Conservation (phyloP, 2,797 vertebrate genomes). For the Hipposideros larvatus region DNA sequence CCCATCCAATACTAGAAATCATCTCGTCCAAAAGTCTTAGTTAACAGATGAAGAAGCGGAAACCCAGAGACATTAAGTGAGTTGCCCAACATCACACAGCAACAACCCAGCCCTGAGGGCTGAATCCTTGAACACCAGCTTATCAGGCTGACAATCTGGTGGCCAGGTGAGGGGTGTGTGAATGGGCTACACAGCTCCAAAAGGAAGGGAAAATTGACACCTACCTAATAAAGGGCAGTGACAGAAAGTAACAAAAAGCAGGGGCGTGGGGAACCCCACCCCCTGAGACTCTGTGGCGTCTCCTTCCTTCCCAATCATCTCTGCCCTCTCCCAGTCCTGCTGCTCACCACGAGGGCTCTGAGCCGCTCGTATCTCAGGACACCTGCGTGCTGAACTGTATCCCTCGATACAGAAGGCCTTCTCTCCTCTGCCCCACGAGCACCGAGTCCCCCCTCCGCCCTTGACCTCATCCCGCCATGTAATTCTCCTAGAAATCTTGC, state of each 20-base stretch:
- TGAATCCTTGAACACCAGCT: neutral
- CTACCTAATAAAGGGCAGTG: no score
- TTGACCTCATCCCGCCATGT: no score
- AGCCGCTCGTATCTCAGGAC: rapidly evolving
- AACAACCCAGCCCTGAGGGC: neutral
- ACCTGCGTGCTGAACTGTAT: neutral
- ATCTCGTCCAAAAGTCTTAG: neutral
- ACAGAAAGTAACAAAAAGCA: neutral
- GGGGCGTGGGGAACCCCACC: rapidly evolving
- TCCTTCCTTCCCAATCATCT: no score
- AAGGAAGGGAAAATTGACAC: neutral
- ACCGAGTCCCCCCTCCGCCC: neutral
- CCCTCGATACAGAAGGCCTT: neutral
- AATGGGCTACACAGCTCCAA: no score
- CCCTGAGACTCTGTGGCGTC: neutral
- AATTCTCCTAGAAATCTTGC: no score
- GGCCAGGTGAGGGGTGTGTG: neutral
- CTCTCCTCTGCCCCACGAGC: neutral
- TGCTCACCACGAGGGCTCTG: neutral
- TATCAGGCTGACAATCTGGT: neutral
- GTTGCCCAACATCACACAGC: neutral
- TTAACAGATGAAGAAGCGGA: neutral
- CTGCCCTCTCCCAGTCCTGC: no score
- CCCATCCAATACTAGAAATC: neutral
- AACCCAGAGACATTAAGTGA: neutral